Percentiles rank a stretch among this genome's conserved stretches.
These are phyloP conservation scores for Phorcus lineatus DNA, from an alignment of 2,888 invertebrate species.

Conservation along the genomic window DNA sequence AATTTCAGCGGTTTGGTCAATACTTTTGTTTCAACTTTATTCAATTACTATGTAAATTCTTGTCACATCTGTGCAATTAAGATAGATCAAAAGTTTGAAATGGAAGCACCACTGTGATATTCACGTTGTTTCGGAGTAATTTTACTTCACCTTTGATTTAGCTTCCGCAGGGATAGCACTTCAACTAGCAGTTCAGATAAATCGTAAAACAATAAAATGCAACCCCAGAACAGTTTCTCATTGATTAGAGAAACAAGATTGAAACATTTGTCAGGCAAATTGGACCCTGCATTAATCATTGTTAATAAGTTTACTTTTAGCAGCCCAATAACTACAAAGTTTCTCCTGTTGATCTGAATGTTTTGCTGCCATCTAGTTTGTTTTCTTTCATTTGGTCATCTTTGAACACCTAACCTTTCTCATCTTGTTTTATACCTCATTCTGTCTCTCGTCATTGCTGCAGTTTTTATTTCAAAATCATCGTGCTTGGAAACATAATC, in stretches of 20 bases:
- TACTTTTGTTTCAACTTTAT: neutral
- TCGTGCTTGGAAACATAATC: neutral
- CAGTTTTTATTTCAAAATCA: neutral
- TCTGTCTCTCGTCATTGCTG: neutral
- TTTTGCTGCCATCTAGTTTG: neutral
- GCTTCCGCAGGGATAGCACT: neutral
- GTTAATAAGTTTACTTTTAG: neutral
- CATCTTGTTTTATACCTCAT: neutral
- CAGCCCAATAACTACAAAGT: neutral
- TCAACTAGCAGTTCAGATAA: neutral
- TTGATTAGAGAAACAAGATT: constrained; percentile 10
- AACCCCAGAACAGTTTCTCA: neutral
- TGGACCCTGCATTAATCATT: neutral
- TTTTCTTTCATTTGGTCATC: neutral
- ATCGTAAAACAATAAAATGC: constrained; percentile 1
- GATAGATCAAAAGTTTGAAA: constrained; percentile 8
- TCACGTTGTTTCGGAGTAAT: neutral
- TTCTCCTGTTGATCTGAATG: neutral
- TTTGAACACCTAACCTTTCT: neutral
- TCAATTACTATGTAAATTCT: constrained; percentile 18
- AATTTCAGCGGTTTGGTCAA: neutral
- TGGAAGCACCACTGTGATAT: neutral
- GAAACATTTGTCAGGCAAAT: neutral
- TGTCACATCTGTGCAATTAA: neutral
- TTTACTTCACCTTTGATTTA: neutral